These are phyloP conservation scores for Epinephelus lanceolatus DNA, from an alignment of 2,113 vertebrate genomes.

Conservation along the genomic window DNA sequence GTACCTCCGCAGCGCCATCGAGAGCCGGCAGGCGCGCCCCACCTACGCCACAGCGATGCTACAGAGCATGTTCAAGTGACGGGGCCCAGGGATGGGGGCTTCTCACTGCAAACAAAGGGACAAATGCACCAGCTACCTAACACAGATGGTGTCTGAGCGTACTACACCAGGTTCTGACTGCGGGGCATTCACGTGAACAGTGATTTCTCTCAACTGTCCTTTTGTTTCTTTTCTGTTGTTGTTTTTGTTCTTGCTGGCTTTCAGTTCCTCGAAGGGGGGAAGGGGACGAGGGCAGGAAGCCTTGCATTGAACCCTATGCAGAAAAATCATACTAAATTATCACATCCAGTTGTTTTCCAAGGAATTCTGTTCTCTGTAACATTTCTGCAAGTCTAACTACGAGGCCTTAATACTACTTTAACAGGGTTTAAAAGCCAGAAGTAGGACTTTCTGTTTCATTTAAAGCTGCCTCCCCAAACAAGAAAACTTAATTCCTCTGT, in stretches of 20 bases:
- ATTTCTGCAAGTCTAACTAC: constrained; percentile 81
- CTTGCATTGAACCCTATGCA: constrained; percentile 62
- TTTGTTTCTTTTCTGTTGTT: constrained; percentile 46
- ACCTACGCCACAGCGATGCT: constrained; percentile 98
- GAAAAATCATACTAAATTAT: constrained; percentile 49
- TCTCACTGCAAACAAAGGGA: constrained; percentile 73
- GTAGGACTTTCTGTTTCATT: constrained; percentile 47
- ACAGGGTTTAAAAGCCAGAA: constrained; percentile 75
- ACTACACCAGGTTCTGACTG: constrained; percentile 67
- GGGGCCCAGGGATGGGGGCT: background rate
- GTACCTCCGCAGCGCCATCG: constrained; percentile 94
- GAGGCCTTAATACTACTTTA: constrained; percentile 87
- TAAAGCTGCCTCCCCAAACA: constrained; percentile 69
- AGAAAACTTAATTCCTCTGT: constrained; percentile 58
- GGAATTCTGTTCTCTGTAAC: constrained; percentile 63
- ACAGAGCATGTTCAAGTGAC: constrained; percentile 90
- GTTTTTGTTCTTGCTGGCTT: constrained; percentile 37
- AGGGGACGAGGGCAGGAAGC: background rate
- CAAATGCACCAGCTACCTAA: constrained; percentile 63
- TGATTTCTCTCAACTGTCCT: constrained; percentile 64
- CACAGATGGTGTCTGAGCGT: constrained; percentile 53
- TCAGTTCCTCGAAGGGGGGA: constrained; percentile 31
- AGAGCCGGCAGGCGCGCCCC: constrained; percentile 93
- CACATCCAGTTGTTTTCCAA: constrained; percentile 46
- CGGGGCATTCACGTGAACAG: constrained; percentile 73